A percentile compares a stretch with the other conserved stretches of the same genome.
Evolutionary conservation across 2,888 invertebrate genomes (phyloP).

Genomic region (Plebejus melissa): DNA sequence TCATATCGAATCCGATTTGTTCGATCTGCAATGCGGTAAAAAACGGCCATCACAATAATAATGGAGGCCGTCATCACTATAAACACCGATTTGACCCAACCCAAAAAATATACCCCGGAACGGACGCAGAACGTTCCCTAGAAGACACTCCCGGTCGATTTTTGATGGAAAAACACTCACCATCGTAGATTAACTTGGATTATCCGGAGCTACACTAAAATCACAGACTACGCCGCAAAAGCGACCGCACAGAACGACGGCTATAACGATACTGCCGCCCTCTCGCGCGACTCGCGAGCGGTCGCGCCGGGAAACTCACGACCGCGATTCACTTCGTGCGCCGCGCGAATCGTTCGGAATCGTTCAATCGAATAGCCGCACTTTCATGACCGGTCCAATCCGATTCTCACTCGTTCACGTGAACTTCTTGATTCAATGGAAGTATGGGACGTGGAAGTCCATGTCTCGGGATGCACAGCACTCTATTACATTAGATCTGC

Average conservation of each 20-base stretch:
- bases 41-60: conserved; percentile 78
- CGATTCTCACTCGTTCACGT: conserved; percentile 55
- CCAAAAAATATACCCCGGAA: conserved; percentile 64
- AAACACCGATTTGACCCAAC: conserved; percentile 72
- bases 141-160: conserved; percentile 64
- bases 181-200: conserved; percentile 80
- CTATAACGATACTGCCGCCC: conserved; percentile 80
- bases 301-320: conserved; percentile 70
- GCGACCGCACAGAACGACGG: conserved; percentile 77
- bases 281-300: conserved; percentile 76
- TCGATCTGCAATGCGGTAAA: conserved; percentile 78
- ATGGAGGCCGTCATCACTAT: conserved; percentile 78
- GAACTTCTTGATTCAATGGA: conserved; percentile 43
- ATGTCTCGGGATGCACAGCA: conserved; percentile 74
- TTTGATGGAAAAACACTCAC: conserved; percentile 75
- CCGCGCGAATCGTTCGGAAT: conserved; percentile 70
- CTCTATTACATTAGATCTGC: conserved; percentile 81
- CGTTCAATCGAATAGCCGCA: conserved; percentile 67
- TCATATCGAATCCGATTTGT: conserved; percentile 45
- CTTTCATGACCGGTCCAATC: conserved; percentile 64
- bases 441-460: conserved; percentile 68
- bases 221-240: conserved; percentile 78
- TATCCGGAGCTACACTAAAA: conserved; percentile 80
- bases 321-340: conserved; percentile 68
- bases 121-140: conserved; percentile 49